phyloP scores from a whole-genome alignment of 35 echinoderm and acorn worm species.

The Anneissia japonica region DNA sequence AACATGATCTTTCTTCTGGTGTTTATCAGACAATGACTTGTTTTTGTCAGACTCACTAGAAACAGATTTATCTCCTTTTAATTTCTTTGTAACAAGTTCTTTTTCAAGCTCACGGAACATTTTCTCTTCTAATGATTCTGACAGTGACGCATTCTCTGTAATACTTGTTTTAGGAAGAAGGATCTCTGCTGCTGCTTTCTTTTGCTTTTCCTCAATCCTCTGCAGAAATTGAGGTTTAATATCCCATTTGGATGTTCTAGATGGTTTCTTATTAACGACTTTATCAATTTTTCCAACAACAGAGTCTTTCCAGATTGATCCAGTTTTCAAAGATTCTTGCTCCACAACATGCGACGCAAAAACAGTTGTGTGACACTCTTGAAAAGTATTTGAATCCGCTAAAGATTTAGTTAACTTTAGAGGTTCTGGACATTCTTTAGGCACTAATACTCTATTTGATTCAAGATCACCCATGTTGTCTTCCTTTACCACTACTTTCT shows the following conservation, averaged over 20 bases:
- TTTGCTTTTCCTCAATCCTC: neutral
- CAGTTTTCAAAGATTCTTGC: neutral
- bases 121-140: neutral
- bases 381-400: neutral
- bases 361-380: neutral
- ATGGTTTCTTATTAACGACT: neutral
- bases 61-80: neutral
- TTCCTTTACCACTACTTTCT: too few relatives aligned
- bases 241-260: neutral
- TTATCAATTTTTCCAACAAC: neutral
- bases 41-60: neutral
- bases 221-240: neutral
- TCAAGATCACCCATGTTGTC: neutral
- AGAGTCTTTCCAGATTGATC: neutral
- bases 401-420: neutral
- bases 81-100: neutral
- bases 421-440: neutral
- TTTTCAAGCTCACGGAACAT: neutral
- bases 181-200: neutral
- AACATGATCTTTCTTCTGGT: neutral
- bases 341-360: neutral
- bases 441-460: neutral
- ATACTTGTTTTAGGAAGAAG: neutral
- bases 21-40: neutral
- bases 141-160: too few relatives aligned